Percentiles rank a stretch among this genome's conserved stretches.
phyloP scores from a whole-genome alignment of 2,888 invertebrate genomes.

The Megamerina dolium region DNA sequence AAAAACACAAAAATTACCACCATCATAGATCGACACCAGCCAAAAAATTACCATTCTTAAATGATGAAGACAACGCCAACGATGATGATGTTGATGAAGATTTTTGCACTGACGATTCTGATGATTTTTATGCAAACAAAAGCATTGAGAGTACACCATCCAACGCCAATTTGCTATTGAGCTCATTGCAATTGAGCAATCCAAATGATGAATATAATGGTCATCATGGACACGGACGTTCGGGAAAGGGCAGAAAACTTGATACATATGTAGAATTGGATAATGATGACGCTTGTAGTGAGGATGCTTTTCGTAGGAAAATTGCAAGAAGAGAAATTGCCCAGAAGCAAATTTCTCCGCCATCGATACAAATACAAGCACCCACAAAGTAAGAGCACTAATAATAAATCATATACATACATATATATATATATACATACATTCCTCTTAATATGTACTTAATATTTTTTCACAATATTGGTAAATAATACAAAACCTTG shows the following conservation, averaged over 20 bases:
- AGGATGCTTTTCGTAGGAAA: slow-evolving; percentile 48
- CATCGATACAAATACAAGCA: slow-evolving; percentile 18
- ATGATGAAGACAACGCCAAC: slow-evolving; percentile 20
- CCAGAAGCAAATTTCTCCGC: neutral
- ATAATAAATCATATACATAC: neutral
- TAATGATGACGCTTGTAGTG: slow-evolving; percentile 49
- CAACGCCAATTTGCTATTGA: too few relatives aligned
- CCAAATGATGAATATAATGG: slow-evolving; percentile 5
- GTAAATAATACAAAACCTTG: too few relatives aligned
- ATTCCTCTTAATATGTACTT: neutral
- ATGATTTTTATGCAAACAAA: slow-evolving; percentile 21
- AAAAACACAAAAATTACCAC: too few relatives aligned
- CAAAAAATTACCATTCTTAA: slow-evolving; percentile 29
- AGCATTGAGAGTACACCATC: neutral
- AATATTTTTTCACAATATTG: too few relatives aligned
- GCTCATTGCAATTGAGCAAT: too few relatives aligned
- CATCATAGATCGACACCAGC: slow-evolving; percentile 32
- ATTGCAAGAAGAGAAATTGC: slow-evolving; percentile 32
- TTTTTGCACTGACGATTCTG: slow-evolving; percentile 31
- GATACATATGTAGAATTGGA: slow-evolving; percentile 43
- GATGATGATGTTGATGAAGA: slow-evolving; percentile 30
- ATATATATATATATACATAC: neutral
- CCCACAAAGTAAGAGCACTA: slow-evolving; percentile 29
- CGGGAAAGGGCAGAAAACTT: slow-evolving; percentile 38
- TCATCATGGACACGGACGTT: slow-evolving; percentile 6